Evolutionary conservation across 2,797 vertebrate species (phyloP).

Genomic region (Ciconia nigra): DNA sequence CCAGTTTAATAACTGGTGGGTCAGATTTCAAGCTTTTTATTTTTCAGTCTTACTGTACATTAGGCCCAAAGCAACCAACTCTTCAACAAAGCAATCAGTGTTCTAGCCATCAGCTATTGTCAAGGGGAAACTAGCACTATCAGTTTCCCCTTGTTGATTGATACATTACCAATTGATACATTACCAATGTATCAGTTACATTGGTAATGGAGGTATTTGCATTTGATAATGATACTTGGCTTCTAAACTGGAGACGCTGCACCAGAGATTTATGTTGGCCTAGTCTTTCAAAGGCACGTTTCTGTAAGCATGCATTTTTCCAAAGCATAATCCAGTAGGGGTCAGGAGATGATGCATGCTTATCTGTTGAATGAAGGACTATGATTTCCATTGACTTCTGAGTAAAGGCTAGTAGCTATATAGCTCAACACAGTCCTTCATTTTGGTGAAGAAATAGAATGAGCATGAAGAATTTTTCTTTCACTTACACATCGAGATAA

Average conservation of each 20-base stretch:
- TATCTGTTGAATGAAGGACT: background rate
- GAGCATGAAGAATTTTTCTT: background rate
- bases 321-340: background rate
- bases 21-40: background rate
- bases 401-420: background rate
- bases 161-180: too few species aligned
- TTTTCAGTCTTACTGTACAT: background rate
- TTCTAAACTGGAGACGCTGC: background rate
- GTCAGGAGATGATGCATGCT: background rate
- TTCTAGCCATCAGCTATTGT: background rate
- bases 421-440: background rate
- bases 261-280: background rate
- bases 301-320: background rate
- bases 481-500: background rate
- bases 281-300: background rate
- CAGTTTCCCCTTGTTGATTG: too few species aligned
- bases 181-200: background rate
- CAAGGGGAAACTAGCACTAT: background rate
- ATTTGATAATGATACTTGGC: background rate
- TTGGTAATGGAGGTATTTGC: background rate
- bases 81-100: background rate
- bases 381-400: background rate
- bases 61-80: background rate
- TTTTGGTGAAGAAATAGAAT: background rate
- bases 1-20: background rate